Evolutionary conservation across 2,888 invertebrate species (phyloP).

Genomic region (Zeuzera pyrina): DNA sequence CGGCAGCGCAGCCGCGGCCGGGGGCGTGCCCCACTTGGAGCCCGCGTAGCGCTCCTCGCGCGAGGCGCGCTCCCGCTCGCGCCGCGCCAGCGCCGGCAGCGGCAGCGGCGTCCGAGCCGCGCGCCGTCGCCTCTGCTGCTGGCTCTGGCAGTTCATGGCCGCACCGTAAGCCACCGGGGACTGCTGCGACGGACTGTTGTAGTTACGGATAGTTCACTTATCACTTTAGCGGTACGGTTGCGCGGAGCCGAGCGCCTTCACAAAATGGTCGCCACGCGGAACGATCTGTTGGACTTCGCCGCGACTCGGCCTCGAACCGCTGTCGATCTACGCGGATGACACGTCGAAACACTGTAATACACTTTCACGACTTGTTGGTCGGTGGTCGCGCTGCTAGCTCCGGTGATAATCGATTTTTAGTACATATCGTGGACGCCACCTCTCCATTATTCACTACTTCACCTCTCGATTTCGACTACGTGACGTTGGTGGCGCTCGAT

Average conservation of each 20-base stretch:
- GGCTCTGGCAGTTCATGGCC: constrained; percentile 38
- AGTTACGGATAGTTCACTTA: constrained; percentile 37
- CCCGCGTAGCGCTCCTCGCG: constrained; percentile 74
- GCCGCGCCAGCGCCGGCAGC: constrained; percentile 24
- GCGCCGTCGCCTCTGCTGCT: constrained; percentile 34
- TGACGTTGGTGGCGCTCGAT: constrained; percentile 49
- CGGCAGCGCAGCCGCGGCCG: constrained; percentile 83
- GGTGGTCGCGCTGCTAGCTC: constrained; percentile 68
- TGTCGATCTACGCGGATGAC: constrained; percentile 66
- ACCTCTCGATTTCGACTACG: constrained; percentile 69
- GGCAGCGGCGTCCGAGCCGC: constrained; percentile 34
- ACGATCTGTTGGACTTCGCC: constrained; percentile 28
- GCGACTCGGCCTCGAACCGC: constrained; percentile 53
- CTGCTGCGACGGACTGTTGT: constrained; percentile 5
- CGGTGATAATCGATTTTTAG: constrained; percentile 60
- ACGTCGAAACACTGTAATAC: constrained; percentile 65
- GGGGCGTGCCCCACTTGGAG: constrained; percentile 88
- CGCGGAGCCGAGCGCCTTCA: constrained; percentile 32
- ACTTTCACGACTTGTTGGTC: constrained; percentile 61
- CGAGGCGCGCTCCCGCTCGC: constrained; percentile 19
- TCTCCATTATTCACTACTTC: constrained; percentile 67
- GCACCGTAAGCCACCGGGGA: too few species aligned
- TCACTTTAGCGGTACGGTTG: constrained; percentile 35
- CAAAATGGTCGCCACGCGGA: constrained; percentile 19
- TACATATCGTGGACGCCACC: constrained; percentile 62